phyloP scores from a whole-genome alignment of 2,797 vertebrate genomes.

The Schizopygopsis pylzovi region DNA sequence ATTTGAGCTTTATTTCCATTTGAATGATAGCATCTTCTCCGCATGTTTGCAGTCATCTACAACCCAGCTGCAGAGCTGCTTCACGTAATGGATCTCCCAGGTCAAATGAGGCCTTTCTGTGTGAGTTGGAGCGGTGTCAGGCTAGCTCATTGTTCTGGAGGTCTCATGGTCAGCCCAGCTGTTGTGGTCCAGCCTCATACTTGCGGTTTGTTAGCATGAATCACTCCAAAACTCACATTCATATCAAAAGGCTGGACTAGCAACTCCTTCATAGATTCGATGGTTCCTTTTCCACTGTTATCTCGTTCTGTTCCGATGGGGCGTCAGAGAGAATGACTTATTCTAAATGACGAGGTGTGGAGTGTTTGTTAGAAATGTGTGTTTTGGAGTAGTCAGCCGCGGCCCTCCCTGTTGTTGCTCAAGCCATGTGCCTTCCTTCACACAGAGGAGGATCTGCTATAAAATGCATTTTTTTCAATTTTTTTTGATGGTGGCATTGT shows the following conservation, averaged over 20 bases:
- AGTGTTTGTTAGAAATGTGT: conserved; percentile 15
- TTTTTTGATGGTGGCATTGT: conserved; percentile 27
- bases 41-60: neutral
- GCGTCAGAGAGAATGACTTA: conserved; percentile 30
- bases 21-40: neutral
- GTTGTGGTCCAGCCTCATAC: conserved; percentile 29
- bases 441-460: conserved; percentile 16
- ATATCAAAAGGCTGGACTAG: conserved; percentile 17
- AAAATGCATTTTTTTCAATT: neutral
- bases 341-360: conserved; percentile 4
- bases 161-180: conserved; percentile 41
- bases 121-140: conserved; percentile 39
- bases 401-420: conserved; percentile 19
- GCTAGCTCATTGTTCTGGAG: conserved; percentile 40
- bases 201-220: conserved; percentile 40
- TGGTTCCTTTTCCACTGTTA: neutral
- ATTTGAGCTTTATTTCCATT: conserved; percentile 10
- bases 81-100: conserved; percentile 32
- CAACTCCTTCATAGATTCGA: neutral
- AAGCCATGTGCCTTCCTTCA: neutral
- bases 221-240: conserved; percentile 37
- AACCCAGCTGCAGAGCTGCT: conserved; percentile 32
- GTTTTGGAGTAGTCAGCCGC: neutral
- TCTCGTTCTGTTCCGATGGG: neutral
- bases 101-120: conserved; percentile 42